Evolutionary conservation across 2,888 invertebrate species (phyloP).

Genomic region (Oscheius sp.): DNA sequence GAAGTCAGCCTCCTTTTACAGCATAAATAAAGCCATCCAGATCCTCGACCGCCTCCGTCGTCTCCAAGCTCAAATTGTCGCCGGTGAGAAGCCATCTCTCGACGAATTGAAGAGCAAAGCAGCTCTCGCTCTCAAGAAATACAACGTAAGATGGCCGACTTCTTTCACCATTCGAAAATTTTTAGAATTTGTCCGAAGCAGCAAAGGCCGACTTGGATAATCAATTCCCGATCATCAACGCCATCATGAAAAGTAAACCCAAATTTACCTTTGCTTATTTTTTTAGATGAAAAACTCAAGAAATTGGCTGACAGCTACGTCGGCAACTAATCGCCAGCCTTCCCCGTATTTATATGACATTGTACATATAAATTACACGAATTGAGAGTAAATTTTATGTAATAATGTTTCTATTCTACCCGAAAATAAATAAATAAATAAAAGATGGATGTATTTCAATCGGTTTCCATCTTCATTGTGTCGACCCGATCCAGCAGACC

Average conservation of each 20-base stretch:
- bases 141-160: constrained; percentile 20
- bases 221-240: constrained; percentile 45
- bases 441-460: background rate
- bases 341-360: background rate
- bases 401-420: background rate
- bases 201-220: constrained; percentile 46
- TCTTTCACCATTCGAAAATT: background rate
- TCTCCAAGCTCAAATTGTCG: constrained; percentile 37
- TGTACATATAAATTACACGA: too few species aligned
- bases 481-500: constrained; percentile 46
- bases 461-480: constrained; percentile 8
- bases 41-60: constrained; percentile 36
- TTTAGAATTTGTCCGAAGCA: constrained; percentile 38
- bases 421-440: background rate
- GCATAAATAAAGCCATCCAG: constrained; percentile 12
- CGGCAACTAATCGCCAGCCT: background rate
- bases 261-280: background rate
- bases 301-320: constrained; percentile 46
- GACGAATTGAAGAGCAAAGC: constrained; percentile 41
- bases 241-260: constrained; percentile 41
- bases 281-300: constrained; percentile 62
- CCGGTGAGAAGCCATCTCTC: constrained; percentile 39
- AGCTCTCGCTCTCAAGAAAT: constrained; percentile 39
- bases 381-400: background rate
- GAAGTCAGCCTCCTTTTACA: constrained; percentile 1